Evolutionary conservation across 2,113 vertebrate species (phyloP).

Genomic region (Porphyrio hochstetteri): DNA sequence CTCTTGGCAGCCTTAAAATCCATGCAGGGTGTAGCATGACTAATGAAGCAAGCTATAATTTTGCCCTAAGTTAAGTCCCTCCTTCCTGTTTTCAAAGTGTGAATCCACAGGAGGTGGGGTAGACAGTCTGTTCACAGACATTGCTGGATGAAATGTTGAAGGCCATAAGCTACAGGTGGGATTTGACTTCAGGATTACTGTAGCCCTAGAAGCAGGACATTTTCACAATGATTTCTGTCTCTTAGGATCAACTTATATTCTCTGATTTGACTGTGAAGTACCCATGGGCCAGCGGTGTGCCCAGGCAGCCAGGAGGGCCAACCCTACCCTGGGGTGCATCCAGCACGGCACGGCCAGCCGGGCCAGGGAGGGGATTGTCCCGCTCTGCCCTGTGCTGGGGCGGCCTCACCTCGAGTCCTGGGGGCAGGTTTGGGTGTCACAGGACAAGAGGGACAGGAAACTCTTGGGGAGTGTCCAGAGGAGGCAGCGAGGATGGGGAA

Average conservation of each 20-base stretch:
- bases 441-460: no score
- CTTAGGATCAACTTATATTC: rapidly evolving
- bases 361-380: no score
- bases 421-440: no score
- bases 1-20: not conserved
- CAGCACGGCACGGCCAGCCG: no score
- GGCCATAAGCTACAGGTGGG: not conserved
- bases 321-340: no score
- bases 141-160: not conserved
- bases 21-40: not conserved
- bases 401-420: no score
- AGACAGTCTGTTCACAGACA: not conserved
- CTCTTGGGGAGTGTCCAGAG: no score
- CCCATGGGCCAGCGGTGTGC: no score
- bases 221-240: not conserved
- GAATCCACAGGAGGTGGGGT: not conserved
- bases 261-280: not conserved
- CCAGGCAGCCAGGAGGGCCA: no score
- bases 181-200: not conserved
- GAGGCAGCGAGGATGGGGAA: no score
- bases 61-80: not conserved
- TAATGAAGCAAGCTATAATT: slow-evolving; percentile 16
- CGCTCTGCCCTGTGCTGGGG: no score
- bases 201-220: not conserved
- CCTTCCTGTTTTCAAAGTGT: slow-evolving; percentile 22